These are phyloP conservation scores for Equus quagga DNA, from an alignment of 2,113 vertebrate species.

Conservation along the genomic window DNA sequence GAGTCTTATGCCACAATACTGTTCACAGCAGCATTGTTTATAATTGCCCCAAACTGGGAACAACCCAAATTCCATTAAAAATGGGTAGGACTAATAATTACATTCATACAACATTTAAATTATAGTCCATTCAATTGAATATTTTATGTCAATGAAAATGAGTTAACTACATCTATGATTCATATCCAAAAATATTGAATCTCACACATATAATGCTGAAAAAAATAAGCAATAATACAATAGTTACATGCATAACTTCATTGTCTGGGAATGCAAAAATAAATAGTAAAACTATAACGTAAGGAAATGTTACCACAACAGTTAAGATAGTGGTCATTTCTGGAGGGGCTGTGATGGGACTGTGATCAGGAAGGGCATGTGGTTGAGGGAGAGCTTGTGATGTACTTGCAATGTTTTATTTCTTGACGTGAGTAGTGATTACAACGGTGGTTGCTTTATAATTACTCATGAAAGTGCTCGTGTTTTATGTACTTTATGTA, in stretches of 20 bases:
- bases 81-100: not conserved
- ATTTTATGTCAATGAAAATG: not conserved
- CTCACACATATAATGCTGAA: not conserved
- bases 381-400: not conserved
- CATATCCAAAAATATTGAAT: not conserved
- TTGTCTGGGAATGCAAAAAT: not conserved
- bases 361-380: not conserved
- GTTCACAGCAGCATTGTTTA: not conserved
- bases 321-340: not conserved
- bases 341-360: not conserved
- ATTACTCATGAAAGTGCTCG: not conserved
- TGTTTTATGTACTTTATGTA: not conserved
- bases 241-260: not conserved
- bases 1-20: not conserved
- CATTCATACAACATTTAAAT: not conserved
- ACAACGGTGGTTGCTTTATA: not conserved
- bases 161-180: not conserved
- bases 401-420: not conserved
- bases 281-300: not conserved
- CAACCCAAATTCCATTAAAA: not conserved
- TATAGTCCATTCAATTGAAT: not conserved
- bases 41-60: not conserved
- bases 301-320: not conserved
- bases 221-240: not conserved
- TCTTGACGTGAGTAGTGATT: not conserved